phyloP scores from a whole-genome alignment of 2,888 invertebrate species.

The Chrysotoxum bicinctum region DNA sequence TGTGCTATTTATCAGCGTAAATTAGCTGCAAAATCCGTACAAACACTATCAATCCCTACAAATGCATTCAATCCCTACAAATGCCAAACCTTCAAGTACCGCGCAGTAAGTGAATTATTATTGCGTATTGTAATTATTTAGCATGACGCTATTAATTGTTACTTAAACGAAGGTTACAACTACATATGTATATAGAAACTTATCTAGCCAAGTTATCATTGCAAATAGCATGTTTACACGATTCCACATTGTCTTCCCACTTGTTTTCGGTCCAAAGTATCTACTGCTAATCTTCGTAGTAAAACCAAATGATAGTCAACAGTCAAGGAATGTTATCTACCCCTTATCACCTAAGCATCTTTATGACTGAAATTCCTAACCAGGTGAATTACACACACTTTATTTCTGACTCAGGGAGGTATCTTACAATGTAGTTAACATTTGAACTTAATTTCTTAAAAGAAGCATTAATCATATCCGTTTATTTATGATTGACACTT shows the following conservation, averaged over 20 bases:
- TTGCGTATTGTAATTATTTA: too few species aligned
- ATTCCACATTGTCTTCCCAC: background rate
- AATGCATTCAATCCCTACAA: too few species aligned
- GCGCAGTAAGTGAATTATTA: too few species aligned
- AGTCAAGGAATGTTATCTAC: background rate
- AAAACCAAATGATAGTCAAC: background rate
- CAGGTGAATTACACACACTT: background rate
- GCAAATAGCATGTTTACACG: too few species aligned
- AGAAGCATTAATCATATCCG: conserved; percentile 11
- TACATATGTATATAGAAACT: too few species aligned
- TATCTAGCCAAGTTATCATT: too few species aligned
- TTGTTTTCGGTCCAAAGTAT: background rate
- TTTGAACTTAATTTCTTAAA: conserved; percentile 14
- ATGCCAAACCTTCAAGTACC: too few species aligned
- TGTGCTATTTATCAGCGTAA: too few species aligned
- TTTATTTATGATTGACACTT: background rate
- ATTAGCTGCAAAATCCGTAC: too few species aligned
- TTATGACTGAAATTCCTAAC: background rate
- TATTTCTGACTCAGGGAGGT: conserved; percentile 11
- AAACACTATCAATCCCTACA: too few species aligned
- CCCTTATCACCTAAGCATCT: background rate
- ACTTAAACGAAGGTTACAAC: too few species aligned
- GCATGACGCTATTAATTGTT: too few species aligned
- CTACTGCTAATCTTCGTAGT: background rate
- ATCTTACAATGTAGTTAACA: background rate